Evolutionary conservation across 64 coral and sea anemone species (phyloP).

Genomic region (Orbicella faveolata): DNA sequence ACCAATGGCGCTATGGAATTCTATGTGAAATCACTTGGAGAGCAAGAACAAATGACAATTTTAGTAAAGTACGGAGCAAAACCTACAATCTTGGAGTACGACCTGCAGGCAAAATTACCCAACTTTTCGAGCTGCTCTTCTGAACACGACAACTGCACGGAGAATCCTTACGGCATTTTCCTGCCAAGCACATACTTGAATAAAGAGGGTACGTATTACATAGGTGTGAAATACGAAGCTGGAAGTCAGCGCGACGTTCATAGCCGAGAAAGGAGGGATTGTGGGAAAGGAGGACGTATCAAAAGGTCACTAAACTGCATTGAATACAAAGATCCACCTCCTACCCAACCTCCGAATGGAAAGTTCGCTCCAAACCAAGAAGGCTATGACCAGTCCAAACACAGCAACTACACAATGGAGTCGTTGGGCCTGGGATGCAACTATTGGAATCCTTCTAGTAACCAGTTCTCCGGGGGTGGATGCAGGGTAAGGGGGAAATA

Average conservation of each 20-base stretch:
- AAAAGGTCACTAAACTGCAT: slow-evolving; percentile 43
- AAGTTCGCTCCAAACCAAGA: not conserved
- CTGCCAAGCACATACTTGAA: slow-evolving; percentile 22
- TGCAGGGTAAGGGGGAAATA: slow-evolving; percentile 37
- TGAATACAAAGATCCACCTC: slow-evolving; percentile 65
- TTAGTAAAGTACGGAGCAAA: slow-evolving; percentile 1
- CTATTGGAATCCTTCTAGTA: slow-evolving; percentile 31
- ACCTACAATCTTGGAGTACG: slow-evolving; percentile 25
- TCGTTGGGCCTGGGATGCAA: slow-evolving; percentile 31
- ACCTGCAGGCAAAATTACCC: slow-evolving; percentile 20
- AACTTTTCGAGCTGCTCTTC: slow-evolving; percentile 34
- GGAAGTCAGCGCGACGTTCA: not conserved
- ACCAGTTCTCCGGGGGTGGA: slow-evolving; percentile 32
- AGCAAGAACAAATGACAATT: slow-evolving; percentile 18
- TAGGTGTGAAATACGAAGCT: slow-evolving; percentile 18
- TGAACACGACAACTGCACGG: slow-evolving; percentile 8
- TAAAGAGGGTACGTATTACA: slow-evolving; percentile 17
- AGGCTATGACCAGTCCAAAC: slow-evolving; percentile 15
- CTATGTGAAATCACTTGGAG: not conserved
- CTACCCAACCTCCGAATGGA: slow-evolving; percentile 35
- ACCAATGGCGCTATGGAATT: slow-evolving; percentile 17
- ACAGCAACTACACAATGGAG: slow-evolving; percentile 49
- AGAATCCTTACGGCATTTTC: slow-evolving; percentile 32
- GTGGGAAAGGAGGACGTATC: slow-evolving; percentile 20
- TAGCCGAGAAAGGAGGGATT: slow-evolving; percentile 42